Evolutionary conservation across 2,888 invertebrate species (phyloP), one percentile per base, ranked within the genome.

Genomic region (Eupelmus urozonus): DNA sequence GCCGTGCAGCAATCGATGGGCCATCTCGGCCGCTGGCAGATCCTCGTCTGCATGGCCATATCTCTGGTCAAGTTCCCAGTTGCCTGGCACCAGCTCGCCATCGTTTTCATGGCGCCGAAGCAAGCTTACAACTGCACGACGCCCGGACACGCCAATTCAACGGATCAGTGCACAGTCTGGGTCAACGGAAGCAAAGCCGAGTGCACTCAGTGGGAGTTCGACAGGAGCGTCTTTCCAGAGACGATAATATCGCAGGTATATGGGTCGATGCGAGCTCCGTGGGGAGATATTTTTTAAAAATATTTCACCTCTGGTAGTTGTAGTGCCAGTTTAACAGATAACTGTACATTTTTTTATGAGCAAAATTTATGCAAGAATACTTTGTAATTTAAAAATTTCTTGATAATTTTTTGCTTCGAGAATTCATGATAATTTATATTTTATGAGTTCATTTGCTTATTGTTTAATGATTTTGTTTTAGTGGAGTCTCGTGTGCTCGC

Each of bases 61-160:
- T 94, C 94, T 81, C 90, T 95, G 11, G 92, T 94, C 71, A 95
- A 95, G 89, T 94, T 95, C 85, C 95, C 95, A 0, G 94, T 95
- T 0, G 95, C 95, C 0, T 96, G 95, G 95, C 95, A 95, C 86
- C 95, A 95, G 85, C 91, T 95, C 87, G 94, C 93, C 80, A 95
- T 95, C 80, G 94, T 95, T 77, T 95, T 96, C 85, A 91, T 95
- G 80, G 94, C 95, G 5, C 95, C 95, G 0, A 93, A 93, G 0
- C 92, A 92, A 71, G 90, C 91, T 20, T 93, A 92, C 84, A 91
- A 91, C 23, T 94, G 94, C 84, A 85, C 84, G 0, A 84, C 86
- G 40, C 91, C 92, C 1, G 84, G 82, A 2, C 76, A 85, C 7
- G 83, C 86, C 0, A 87, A 89, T 45, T 83, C 85, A 83, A 29